These are phyloP conservation scores for Xiphorhynchus erythropygius DNA, from an alignment of 2,797 vertebrate species.

Conservation along the genomic window DNA sequence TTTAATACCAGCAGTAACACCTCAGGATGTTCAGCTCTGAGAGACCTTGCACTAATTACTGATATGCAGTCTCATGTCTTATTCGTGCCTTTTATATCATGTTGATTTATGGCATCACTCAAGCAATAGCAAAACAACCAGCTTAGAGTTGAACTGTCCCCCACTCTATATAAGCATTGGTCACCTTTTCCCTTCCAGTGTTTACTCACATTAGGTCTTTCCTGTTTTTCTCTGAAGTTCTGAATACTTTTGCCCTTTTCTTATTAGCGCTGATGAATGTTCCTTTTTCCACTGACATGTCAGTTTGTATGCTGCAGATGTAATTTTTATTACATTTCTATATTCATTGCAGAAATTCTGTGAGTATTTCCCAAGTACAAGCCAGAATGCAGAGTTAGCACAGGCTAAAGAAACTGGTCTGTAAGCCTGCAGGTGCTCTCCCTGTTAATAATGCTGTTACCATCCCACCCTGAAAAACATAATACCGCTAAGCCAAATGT, in stretches of 20 bases:
- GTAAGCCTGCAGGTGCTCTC: conserved; percentile 15
- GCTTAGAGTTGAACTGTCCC: background rate
- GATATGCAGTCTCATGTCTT: background rate
- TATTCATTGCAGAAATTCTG: background rate
- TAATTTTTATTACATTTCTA: background rate
- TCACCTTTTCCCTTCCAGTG: conserved; percentile 21
- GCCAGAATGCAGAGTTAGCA: background rate
- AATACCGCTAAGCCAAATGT: background rate
- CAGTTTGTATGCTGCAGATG: background rate
- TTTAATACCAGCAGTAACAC: background rate
- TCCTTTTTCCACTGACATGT: background rate
- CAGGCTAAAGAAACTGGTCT: background rate
- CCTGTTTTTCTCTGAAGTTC: conserved; percentile 25
- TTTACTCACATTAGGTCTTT: conserved; percentile 19
- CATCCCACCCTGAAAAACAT: background rate
- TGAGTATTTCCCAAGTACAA: background rate
- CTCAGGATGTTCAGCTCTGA: background rate
- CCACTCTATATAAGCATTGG: background rate
- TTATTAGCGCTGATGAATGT: background rate
- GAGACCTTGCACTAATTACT: background rate
- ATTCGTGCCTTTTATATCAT: background rate
- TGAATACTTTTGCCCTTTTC: background rate
- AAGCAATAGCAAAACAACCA: background rate
- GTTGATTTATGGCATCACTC: background rate
- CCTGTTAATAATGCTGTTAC: conserved; percentile 49